These are phyloP conservation scores for Latrodectus elegans DNA, from an alignment of 2,888 invertebrate genomes.

Conservation along the genomic window DNA sequence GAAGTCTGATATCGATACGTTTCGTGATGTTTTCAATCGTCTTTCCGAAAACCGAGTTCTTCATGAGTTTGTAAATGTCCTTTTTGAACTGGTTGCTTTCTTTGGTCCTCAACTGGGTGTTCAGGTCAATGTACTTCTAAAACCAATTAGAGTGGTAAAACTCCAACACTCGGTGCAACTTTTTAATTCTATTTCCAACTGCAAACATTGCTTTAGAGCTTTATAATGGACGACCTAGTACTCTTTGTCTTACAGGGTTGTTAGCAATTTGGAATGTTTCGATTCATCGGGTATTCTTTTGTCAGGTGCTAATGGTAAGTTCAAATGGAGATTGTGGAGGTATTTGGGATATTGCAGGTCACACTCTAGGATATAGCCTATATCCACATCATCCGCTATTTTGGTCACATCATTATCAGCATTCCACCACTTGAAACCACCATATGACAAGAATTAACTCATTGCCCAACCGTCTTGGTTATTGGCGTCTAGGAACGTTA, in stretches of 20 bases:
- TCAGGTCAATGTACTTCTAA: neutral
- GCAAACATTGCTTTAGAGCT: neutral
- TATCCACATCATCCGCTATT: neutral
- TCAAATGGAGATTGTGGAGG: neutral
- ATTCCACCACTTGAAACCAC: too few relatives aligned
- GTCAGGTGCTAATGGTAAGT: neutral
- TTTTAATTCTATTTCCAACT: neutral
- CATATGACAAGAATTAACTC: too few relatives aligned
- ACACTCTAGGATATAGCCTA: neutral
- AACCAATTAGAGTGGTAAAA: neutral
- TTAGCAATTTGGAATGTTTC: neutral
- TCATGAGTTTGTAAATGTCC: constrained; percentile 19
- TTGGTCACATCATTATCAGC: too few relatives aligned
- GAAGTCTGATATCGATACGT: neutral
- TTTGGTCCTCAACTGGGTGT: neutral
- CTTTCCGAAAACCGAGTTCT: constrained; percentile 10
- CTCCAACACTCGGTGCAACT: neutral
- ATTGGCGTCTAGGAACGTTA: too few relatives aligned
- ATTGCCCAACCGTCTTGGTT: too few relatives aligned
- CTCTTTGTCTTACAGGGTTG: neutral
- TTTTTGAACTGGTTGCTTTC: constrained; percentile 5
- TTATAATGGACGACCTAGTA: neutral
- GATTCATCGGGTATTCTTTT: neutral
- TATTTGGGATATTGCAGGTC: neutral
- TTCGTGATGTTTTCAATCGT: neutral